Base-by-base conservation (phyloP, 2,797 vertebrate species). In the Avahi laniger region DNA sequence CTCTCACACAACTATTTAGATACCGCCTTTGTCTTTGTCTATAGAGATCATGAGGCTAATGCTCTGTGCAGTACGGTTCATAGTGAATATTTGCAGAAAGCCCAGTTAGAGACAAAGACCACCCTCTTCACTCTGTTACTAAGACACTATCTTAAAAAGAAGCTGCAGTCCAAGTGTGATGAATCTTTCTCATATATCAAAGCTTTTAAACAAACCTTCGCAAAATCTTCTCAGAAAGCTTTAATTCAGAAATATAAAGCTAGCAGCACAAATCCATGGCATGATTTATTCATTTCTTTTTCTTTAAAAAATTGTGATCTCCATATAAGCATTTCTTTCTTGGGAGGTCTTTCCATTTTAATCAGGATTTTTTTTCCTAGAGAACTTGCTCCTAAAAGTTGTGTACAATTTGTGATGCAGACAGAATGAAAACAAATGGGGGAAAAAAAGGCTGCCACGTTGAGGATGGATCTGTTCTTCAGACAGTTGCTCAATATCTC, bases 161-260 rank as follows among this genome's bases (percentile, higher is more conserved):
- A 93, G 9, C 7, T 63, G 63, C 11, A 35, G 73, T 59, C 20
- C 11, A 4, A n/a, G 63, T 76, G 15, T 9, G 13, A 69, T 90
- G 87, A 7, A 7, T 54, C 43, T 84, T 95, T 91, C 79, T 76
- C 33, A 80, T 18, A 38, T 28, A 70, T 75, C 33, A 89, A 96
- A 54, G 17, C 57, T 76, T 97, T 97, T 94, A 75, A 93, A 97
- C 87, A 97, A 86, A 52, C 1, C 35, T 85, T 97, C 76, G 76
- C 17, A 97, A 89, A 95, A 85, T 57, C 72, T 82, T 78, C 52
- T 82, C 14, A 72, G 93, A 86, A 82, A 95, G 5, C 13, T 46
- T 82, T 54, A 33, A 50, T 70, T 84, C 63, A 85, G 85, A 81
- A 93, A 76, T 70, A 33, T 4, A 50, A 80, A 94, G 5, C 7